These are phyloP conservation scores for Anolis carolinensis DNA, from an alignment of 2,113 vertebrate species.

Conservation along the genomic window DNA sequence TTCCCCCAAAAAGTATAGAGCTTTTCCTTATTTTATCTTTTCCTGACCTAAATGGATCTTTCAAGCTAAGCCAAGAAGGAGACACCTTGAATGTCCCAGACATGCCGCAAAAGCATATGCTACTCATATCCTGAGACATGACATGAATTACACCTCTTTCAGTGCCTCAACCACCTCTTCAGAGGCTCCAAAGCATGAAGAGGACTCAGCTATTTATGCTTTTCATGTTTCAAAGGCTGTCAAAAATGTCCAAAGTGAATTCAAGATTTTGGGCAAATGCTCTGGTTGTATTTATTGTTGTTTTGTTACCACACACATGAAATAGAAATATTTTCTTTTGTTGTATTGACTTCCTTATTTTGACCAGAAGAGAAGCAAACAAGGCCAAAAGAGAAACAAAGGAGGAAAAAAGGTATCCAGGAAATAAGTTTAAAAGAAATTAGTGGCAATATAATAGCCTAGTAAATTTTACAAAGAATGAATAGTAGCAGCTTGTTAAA, in stretches of 20 bases:
- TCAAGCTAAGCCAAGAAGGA: neutral
- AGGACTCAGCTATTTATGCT: neutral
- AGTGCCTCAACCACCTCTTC: neutral
- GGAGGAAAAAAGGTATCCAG: neutral
- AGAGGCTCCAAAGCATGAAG: neutral
- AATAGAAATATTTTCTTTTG: neutral
- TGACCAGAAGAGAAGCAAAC: neutral
- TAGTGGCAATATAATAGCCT: conserved; percentile 3
- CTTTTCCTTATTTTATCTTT: neutral
- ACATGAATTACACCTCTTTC: neutral
- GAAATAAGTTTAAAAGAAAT: conserved; percentile 18
- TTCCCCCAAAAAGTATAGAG: neutral
- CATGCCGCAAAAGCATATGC: neutral
- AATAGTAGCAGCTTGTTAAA: conserved; percentile 37
- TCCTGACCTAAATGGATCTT: neutral
- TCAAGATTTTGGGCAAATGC: neutral
- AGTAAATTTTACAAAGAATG: conserved; percentile 35
- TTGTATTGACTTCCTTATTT: neutral
- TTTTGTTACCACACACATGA: too few species aligned
- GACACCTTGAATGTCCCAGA: neutral
- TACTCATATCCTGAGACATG: neutral
- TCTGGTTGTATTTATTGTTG: neutral
- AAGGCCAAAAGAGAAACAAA: neutral
- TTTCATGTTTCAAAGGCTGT: neutral
- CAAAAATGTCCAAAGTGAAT: neutral